Evolutionary conservation across 2,888 invertebrate species (phyloP), one percentile per base, ranked within the genome.

Genomic region (Tortricodes alternella): DNA sequence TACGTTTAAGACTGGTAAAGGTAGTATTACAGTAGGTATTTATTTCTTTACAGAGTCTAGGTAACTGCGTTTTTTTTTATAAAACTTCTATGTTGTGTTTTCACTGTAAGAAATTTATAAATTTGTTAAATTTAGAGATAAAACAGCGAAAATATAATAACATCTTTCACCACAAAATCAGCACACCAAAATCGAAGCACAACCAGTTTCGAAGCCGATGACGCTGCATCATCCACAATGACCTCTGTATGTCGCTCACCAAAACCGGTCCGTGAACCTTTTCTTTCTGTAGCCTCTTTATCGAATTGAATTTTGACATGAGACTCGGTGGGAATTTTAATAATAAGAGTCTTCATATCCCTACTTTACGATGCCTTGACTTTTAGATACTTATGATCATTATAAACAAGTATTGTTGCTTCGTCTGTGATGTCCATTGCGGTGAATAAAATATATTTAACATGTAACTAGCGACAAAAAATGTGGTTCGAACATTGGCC

Each of bases 241-340:
- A 73, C 74, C 74, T 74, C 72, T 74, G 66, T 70, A 72, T 72
- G 72, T 71, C 62, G 70, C 66, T 65, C 66, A 68, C 62, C 61
- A 62, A 43, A 74, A 74, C 74, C 71, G 70, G 74, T 73, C 68
- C 53, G 57, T 53, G 44, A 24, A 49, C 55, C 48, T 48, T 55
- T 48, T 55, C 41, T 55, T 55, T 55, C 48, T 48, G 35, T 48
- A 32, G 46, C 46, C 48, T 46, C 35, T 39, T 55, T 55, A 37
- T 55, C 49, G 24, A 48, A 55, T 39, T 29, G 16, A 29, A 21
- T 32, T 48, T 21, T 48, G 55, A 55, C 48, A 39, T 39, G 19
- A 39, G 13, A 13, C 19, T 39, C 21, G 13, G 16, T 43, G 37
- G 16, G 8, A 16, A 9, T 18, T 27, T 44, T 29, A 3, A 7